Evolutionary conservation across 2,888 invertebrate genomes (phyloP), one percentile per base, ranked within the genome.

Genomic region (Epistrophe eligans): DNA sequence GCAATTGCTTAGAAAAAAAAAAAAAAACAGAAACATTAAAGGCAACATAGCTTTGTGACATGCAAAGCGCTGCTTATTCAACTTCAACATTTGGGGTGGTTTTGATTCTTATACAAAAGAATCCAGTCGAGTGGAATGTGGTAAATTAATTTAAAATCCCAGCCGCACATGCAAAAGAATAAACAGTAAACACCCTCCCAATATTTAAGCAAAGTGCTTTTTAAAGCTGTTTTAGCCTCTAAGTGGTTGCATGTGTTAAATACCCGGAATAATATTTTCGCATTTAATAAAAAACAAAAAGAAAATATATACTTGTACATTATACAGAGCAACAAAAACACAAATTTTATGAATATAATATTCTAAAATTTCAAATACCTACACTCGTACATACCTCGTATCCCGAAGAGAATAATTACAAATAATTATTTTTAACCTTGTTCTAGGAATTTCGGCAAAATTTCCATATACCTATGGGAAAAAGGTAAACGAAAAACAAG

Each of bases 131-230:
- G 57, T 50, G 57, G 67, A 58, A 77, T 77, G 58, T 67, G 13
- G 67, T 28, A 67, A 58, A 77, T 77, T 76, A 76, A 66, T 76
- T 66, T 76, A 76, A 76, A 76, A 19, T 13, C 38, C 67, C 24
- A 13, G 48, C 58, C 57, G 48, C 48, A 67, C 28, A 24, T 57
- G 48, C 28, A 67, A 11, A 45, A 13, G 32, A 45, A 40, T 11
- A 3, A 0, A 32, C 1, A 60, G 4, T n/a, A 64, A 5, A 64
- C 48, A 43, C 28, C 17, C 50, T 6, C 19, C 5, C 19, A 17
- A 48, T 57, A 62, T 66, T 76, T 66, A 66, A 58, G 35, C 7
- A 19, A 76, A 76, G 40, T 55, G 45, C 40, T 64, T 64, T 64
- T 43, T 28, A 35, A 55, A 64, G 38, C 64, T 15, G 32, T 74